These are phyloP conservation scores for Malacoctenus gilli DNA, from an alignment of 2,797 vertebrate genomes.

Conservation along the genomic window DNA sequence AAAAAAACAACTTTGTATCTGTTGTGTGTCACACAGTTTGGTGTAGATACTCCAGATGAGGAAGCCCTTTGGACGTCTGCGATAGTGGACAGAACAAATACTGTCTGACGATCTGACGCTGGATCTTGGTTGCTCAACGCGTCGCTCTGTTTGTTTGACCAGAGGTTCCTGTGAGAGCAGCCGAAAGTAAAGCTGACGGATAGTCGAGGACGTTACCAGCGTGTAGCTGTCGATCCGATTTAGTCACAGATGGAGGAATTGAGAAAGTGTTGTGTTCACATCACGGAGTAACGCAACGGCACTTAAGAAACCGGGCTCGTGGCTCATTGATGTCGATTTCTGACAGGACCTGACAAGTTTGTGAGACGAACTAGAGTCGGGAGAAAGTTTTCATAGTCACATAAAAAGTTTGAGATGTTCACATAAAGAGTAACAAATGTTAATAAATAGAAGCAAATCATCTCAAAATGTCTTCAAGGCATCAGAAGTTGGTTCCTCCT, in stretches of 20 bases:
- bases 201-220: no score
- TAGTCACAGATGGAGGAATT: slow-evolving; percentile 2
- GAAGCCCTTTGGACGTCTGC: slow-evolving; percentile 15
- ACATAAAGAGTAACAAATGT: neutral
- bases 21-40: neutral
- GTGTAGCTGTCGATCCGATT: neutral
- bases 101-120: neutral
- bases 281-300: slow-evolving; percentile 18
- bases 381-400: no score
- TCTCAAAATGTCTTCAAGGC: no score
- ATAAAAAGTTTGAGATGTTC: no score
- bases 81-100: slow-evolving; percentile 6
- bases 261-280: slow-evolving; percentile 6
- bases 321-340: slow-evolving; percentile 5
- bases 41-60: neutral
- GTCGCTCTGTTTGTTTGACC: slow-evolving; percentile 6
- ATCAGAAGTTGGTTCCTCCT: no score
- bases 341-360: neutral
- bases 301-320: slow-evolving; percentile 28
- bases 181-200: no score
- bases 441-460: neutral
- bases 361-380: slow-evolving; percentile 4
- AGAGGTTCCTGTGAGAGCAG: neutral
- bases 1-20: neutral
- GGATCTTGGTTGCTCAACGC: slow-evolving; percentile 13